Evolutionary conservation across 2,888 invertebrate genomes (phyloP).

Genomic region (Eristalis pertinax): DNA sequence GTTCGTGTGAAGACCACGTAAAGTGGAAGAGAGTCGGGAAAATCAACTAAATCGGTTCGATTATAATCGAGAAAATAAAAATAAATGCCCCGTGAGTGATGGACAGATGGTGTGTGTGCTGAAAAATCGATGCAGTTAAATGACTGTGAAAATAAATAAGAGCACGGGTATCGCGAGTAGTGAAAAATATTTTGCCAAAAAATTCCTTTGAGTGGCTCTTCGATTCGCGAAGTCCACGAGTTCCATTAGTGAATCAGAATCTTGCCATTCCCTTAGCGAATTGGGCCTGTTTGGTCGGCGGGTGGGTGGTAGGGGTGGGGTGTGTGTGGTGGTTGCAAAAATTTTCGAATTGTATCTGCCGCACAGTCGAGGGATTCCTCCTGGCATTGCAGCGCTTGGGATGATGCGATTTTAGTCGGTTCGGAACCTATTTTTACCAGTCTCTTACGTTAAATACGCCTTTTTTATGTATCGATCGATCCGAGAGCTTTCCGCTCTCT

Average conservation of each 20-base stretch:
- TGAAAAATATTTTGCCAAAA: conserved; percentile 33
- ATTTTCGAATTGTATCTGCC: background rate
- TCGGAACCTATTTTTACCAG: conserved; percentile 42
- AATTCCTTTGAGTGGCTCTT: conserved; percentile 29
- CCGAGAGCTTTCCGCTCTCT: conserved; percentile 63
- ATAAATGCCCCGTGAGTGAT: conserved; percentile 26
- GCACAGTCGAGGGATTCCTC: conserved; percentile 12
- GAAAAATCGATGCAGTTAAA: conserved; percentile 69
- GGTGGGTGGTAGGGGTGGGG: conserved; percentile 11
- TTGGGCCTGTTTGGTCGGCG: background rate
- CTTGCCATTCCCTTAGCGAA: background rate
- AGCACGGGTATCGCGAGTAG: conserved; percentile 1
- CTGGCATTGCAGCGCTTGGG: conserved; percentile 22
- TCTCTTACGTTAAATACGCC: conserved; percentile 59
- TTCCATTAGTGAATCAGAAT: background rate
- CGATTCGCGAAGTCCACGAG: background rate
- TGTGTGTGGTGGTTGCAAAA: background rate
- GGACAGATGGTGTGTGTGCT: conserved; percentile 47
- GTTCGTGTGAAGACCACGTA: conserved; percentile 4
- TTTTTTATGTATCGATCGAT: conserved; percentile 71
- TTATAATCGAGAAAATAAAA: conserved; percentile 23
- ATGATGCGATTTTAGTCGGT: conserved; percentile 41
- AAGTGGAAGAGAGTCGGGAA: conserved; percentile 1
- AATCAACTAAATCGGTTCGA: conserved; percentile 5
- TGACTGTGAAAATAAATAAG: conserved; percentile 60